A percentile compares a stretch with the other conserved stretches of the same genome.
These are phyloP conservation scores for Poecilia picta DNA, from an alignment of 2,797 vertebrate genomes.

Conservation along the genomic window DNA sequence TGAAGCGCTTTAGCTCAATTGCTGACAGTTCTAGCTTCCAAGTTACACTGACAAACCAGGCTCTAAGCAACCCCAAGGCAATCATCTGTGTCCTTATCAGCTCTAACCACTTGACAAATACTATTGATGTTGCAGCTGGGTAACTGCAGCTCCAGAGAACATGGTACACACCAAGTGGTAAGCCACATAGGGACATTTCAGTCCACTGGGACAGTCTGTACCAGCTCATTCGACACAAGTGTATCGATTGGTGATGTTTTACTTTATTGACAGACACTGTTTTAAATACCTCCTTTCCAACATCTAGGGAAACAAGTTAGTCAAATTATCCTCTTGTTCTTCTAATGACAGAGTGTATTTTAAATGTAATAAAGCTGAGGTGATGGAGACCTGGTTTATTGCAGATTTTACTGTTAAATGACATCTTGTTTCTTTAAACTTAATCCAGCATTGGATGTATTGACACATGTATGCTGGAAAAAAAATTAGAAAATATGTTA, in stretches of 20 bases:
- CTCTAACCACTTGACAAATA: constrained; percentile 71
- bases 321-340: background rate
- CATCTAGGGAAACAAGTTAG: background rate
- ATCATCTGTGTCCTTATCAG: constrained; percentile 74
- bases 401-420: background rate
- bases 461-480: no score
- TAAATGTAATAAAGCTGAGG: background rate
- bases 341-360: background rate
- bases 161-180: constrained; percentile 30
- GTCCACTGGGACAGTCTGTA: constrained; percentile 44
- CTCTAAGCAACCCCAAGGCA: constrained; percentile 67
- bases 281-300: background rate
- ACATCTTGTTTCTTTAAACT: background rate
- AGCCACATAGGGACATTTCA: constrained; percentile 41
- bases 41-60: constrained; percentile 62
- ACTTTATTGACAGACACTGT: constrained; percentile 9
- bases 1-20: constrained; percentile 50
- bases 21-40: constrained; percentile 47
- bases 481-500: no score
- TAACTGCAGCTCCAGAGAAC: constrained; percentile 51
- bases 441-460: background rate
- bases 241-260: constrained; percentile 43
- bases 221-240: constrained; percentile 31
- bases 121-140: constrained; percentile 66
- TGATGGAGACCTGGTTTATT: background rate